These are phyloP conservation scores for Ceratina calcarata DNA, from an alignment of 1,140 invertebrate genomes.

Conservation along the genomic window DNA sequence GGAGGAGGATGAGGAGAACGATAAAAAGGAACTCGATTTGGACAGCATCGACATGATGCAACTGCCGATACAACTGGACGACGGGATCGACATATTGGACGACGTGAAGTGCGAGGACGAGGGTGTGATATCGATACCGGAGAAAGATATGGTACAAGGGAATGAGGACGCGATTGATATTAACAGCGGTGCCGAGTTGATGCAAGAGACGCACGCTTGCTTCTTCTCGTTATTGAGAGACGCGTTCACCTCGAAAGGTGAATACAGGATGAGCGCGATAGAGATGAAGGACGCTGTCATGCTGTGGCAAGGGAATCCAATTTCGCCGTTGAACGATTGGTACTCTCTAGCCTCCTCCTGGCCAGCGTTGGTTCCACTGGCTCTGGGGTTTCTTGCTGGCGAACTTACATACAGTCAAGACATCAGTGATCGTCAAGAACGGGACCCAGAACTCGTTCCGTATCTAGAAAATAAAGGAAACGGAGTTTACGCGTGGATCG, in stretches of 20 bases:
- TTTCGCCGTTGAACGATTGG: slow-evolving; percentile 92
- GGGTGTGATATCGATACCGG: slow-evolving; percentile 71
- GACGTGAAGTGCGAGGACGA: slow-evolving; percentile 80
- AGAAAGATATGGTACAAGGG: slow-evolving; percentile 71
- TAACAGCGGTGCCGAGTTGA: slow-evolving; percentile 79
- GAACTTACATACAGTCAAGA: slow-evolving; percentile 83
- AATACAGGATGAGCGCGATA: slow-evolving; percentile 88
- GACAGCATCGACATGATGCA: slow-evolving; percentile 85
- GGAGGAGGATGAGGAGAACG: slow-evolving; percentile 70
- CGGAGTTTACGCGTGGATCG: slow-evolving; percentile 94
- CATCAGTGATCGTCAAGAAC: slow-evolving; percentile 80
- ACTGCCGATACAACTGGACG: slow-evolving; percentile 83
- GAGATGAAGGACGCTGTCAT: slow-evolving; percentile 89
- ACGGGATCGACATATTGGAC: slow-evolving; percentile 82
- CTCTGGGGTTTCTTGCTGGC: slow-evolving; percentile 92
- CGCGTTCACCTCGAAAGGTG: slow-evolving; percentile 89
- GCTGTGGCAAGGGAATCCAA: slow-evolving; percentile 90
- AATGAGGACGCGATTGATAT: slow-evolving; percentile 64
- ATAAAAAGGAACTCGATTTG: slow-evolving; percentile 80
- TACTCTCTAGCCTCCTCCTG: slow-evolving; percentile 86
- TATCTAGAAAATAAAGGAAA: slow-evolving; percentile 93
- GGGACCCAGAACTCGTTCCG: slow-evolving; percentile 94
- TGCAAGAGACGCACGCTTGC: slow-evolving; percentile 89
- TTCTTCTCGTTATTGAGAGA: slow-evolving; percentile 92
- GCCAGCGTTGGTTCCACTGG: slow-evolving; percentile 88